Percentiles rank a stretch among this genome's conserved stretches.
phyloP scores from a whole-genome alignment of 1,140 invertebrate genomes.

The Ips nitidus region DNA sequence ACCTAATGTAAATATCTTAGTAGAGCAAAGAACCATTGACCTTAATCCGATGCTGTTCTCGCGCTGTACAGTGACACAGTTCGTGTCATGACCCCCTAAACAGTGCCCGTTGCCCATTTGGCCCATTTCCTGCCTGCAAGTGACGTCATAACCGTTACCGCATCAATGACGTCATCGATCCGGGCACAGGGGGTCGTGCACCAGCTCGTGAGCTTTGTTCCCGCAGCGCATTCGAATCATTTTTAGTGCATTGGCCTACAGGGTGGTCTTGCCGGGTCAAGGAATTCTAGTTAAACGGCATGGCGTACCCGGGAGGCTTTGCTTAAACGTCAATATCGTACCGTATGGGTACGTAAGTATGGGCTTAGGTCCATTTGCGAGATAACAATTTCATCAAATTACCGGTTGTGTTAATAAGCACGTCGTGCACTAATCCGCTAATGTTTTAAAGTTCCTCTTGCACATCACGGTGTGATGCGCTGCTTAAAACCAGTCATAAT shows the following conservation, averaged over 20 bases:
- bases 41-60: slow-evolving; percentile 1
- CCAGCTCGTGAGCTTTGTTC: slow-evolving; percentile 11
- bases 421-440: slow-evolving; percentile 14
- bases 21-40: not conserved
- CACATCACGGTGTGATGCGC: slow-evolving; percentile 17
- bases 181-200: slow-evolving; percentile 4
- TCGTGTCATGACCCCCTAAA: slow-evolving; percentile 4
- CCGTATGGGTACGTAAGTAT: no score
- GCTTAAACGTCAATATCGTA: no score
- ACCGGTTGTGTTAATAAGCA: slow-evolving; percentile 12
- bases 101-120: not conserved
- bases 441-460: slow-evolving; percentile 19
- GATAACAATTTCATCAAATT: slow-evolving; percentile 13
- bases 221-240: not conserved
- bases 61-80: not conserved
- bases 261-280: no score
- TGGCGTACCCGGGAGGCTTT: no score
- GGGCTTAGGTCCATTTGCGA: not conserved
- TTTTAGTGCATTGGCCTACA: no score
- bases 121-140: slow-evolving; percentile 9
- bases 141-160: slow-evolving; percentile 27
- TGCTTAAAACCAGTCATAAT: slow-evolving; percentile 18
- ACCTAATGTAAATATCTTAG: no score
- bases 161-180: slow-evolving; percentile 21
- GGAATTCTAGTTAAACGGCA: no score